A percentile compares a stretch with the other conserved stretches of the same genome.
phyloP scores from a whole-genome alignment of 1,140 invertebrate genomes.

The Trypoxylus dichotomus region DNA sequence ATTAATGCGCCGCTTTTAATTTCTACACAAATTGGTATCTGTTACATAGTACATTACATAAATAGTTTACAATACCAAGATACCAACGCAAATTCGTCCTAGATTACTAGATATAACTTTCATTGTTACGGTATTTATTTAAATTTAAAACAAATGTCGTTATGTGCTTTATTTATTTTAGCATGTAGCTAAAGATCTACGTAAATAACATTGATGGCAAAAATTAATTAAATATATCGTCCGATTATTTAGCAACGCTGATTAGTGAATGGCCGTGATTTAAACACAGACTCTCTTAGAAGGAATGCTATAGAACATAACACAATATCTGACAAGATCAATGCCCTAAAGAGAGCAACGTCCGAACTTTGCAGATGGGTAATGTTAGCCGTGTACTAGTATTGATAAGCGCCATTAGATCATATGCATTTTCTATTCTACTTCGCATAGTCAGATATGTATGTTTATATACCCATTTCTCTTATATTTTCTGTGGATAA shows the following conservation, averaged over 20 bases:
- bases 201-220: neutral
- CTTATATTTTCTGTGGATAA: too few relatives aligned
- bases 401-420: slow-evolving; percentile 10
- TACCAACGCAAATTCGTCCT: too few relatives aligned
- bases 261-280: neutral
- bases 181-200: neutral
- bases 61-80: too few relatives aligned
- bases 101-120: too few relatives aligned
- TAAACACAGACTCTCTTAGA: slow-evolving; percentile 25
- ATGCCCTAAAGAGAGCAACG: slow-evolving; percentile 37
- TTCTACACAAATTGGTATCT: too few relatives aligned
- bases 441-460: neutral
- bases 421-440: neutral
- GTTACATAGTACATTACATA: too few relatives aligned
- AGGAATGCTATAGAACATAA: slow-evolving; percentile 26
- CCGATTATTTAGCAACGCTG: neutral
- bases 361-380: slow-evolving; percentile 34
- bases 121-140: too few relatives aligned
- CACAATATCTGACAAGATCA: slow-evolving; percentile 34
- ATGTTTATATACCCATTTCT: neutral
- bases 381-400: neutral
- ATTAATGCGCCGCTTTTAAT: too few relatives aligned
- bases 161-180: too few relatives aligned
- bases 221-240: neutral
- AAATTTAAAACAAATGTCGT: too few relatives aligned